Conservation (phyloP, 2,113 vertebrate genomes). For the Bambusicola thoracicus region DNA sequence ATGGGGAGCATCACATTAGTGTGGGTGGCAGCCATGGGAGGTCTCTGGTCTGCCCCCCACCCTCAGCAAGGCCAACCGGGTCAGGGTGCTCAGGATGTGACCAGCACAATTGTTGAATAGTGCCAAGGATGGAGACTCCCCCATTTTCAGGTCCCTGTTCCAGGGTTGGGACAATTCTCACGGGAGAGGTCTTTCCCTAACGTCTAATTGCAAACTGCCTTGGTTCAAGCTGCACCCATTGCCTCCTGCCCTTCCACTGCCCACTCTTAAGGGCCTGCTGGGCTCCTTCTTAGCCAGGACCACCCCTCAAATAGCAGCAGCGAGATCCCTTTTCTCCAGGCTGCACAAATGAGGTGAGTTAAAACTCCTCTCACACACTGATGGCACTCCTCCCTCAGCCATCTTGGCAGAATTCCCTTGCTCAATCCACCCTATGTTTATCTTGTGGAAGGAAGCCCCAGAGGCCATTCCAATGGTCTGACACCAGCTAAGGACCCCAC, state of each 20-base stretch:
- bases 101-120: not conserved
- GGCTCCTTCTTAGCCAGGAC: not conserved
- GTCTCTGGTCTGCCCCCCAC: not conserved
- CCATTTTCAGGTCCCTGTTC: not conserved
- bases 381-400: not conserved
- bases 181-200: accelerated
- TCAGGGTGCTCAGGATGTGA: not conserved
- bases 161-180: accelerated
- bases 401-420: too few relatives aligned
- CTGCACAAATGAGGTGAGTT: accelerated
- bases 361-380: not conserved
- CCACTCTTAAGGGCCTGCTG: accelerated
- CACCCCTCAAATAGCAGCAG: not conserved
- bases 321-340: not conserved
- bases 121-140: not conserved
- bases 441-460: accelerated
- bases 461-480: accelerated
- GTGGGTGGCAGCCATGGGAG: not conserved
- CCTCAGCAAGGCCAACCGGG: not conserved
- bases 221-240: not conserved
- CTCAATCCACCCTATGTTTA: not conserved
- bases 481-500: not conserved
- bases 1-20: accelerated
- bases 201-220: not conserved
- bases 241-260: not conserved